phyloP scores from a whole-genome alignment of 2,797 vertebrate species.

The Tinamus major region DNA sequence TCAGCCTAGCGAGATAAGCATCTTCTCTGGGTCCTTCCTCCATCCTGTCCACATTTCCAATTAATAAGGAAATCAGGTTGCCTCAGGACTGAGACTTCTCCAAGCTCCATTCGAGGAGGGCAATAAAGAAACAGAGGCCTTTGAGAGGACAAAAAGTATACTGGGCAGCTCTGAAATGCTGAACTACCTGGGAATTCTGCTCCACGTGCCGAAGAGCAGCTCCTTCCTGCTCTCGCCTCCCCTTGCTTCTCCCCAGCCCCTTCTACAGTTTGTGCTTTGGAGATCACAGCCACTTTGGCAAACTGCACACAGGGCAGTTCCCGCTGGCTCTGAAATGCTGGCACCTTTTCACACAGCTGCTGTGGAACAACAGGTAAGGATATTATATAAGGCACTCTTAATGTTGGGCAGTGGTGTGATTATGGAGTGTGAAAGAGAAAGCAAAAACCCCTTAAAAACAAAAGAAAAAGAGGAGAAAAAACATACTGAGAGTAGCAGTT shows the following conservation, averaged over 20 bases:
- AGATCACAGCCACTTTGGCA: not conserved
- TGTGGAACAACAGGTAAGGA: not conserved
- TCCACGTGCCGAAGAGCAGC: not conserved
- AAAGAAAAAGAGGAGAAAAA: not conserved
- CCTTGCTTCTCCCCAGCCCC: not conserved
- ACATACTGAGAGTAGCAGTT: not conserved
- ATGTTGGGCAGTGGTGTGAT: not conserved
- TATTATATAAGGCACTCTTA: not conserved
- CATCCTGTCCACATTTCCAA: constrained; percentile 4
- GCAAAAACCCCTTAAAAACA: not conserved
- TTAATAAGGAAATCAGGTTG: constrained; percentile 34
- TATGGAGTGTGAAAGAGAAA: not conserved
- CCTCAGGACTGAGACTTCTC: not conserved
- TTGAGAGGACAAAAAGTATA: not conserved
- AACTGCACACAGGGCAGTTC: not conserved
- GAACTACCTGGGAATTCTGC: not conserved
- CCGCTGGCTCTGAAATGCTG: not conserved
- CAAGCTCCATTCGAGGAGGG: not conserved
- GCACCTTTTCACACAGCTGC: not conserved
- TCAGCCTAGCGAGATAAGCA: not conserved
- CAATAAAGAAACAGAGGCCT: not conserved
- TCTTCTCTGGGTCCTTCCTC: constrained; percentile 11
- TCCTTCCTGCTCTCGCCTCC: not conserved
- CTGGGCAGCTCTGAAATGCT: not conserved
- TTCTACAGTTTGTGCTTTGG: not conserved